Conservation (phyloP, 2,113 vertebrate species). For the Anser cygnoides region DNA sequence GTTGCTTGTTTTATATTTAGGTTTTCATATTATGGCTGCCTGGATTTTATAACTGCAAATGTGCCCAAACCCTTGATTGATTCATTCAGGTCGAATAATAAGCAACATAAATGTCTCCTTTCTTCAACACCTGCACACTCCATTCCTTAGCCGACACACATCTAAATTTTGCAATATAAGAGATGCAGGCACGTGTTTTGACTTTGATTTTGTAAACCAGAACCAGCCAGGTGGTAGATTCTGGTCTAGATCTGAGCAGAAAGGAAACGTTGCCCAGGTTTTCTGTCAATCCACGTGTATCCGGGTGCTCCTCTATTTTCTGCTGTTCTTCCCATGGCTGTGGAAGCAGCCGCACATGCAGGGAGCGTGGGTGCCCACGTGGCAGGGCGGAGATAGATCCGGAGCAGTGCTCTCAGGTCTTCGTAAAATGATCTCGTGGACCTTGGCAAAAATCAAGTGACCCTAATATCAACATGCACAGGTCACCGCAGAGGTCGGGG, state of each 20-base stretch:
- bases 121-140: neutral
- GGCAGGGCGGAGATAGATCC: neutral
- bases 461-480: neutral
- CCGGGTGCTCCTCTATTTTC: neutral
- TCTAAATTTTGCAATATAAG: neutral
- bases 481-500: neutral
- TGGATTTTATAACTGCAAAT: neutral
- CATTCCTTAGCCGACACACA: neutral
- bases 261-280: neutral
- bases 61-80: neutral
- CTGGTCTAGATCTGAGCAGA: neutral
- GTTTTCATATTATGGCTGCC: neutral
- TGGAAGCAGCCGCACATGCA: neutral
- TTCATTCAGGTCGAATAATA: neutral
- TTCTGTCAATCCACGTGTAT: neutral
- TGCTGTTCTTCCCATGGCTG: neutral
- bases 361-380: neutral
- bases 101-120: neutral
- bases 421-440: neutral
- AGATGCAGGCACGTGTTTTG: neutral
- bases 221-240: neutral
- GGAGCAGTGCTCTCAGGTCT: neutral
- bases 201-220: neutral
- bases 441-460: neutral
- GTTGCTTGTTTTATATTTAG: conserved; percentile 5